Evolutionary conservation across 2,113 vertebrate species (phyloP).

Genomic region (Chaetodon auriga): DNA sequence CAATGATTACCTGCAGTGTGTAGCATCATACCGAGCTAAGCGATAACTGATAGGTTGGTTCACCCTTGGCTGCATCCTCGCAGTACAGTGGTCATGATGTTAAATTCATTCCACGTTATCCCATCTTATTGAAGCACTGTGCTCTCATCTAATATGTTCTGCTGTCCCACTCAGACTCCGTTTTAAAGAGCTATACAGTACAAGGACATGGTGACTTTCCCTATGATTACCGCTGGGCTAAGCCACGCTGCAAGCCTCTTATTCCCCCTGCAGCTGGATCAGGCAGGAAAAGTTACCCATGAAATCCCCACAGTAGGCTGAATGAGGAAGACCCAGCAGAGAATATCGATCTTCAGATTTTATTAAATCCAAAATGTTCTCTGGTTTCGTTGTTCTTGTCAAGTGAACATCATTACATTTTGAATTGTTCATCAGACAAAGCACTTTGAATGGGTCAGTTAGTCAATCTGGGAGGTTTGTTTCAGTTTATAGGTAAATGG

Average conservation of each 20-base stretch:
- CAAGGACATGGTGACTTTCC: conserved; percentile 79
- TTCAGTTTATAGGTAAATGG: too few relatives aligned
- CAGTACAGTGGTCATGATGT: conserved; percentile 9
- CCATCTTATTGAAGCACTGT: conserved; percentile 37
- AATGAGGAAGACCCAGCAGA: not conserved
- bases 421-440: not conserved
- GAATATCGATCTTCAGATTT: too few relatives aligned
- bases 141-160: conserved; percentile 16
- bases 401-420: not conserved
- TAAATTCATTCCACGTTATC: conserved; percentile 30
- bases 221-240: conserved; percentile 77
- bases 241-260: conserved; percentile 80
- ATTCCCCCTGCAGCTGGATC: conserved; percentile 75
- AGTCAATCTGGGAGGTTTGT: not conserved
- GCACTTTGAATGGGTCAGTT: not conserved
- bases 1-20: conserved; percentile 50
- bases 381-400: not conserved
- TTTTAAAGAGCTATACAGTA: conserved; percentile 51
- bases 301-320: conserved; percentile 56
- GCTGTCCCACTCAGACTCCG: conserved; percentile 15
- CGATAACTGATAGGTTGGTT: not conserved
- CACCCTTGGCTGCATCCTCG: conserved; percentile 9
- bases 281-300: conserved; percentile 72
- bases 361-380: not conserved
- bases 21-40: not conserved